Percentiles rank a stretch among this genome's conserved stretches.
phyloP scores from a whole-genome alignment of 2,888 invertebrate genomes.

The Trichogramma dendrolimi region DNA sequence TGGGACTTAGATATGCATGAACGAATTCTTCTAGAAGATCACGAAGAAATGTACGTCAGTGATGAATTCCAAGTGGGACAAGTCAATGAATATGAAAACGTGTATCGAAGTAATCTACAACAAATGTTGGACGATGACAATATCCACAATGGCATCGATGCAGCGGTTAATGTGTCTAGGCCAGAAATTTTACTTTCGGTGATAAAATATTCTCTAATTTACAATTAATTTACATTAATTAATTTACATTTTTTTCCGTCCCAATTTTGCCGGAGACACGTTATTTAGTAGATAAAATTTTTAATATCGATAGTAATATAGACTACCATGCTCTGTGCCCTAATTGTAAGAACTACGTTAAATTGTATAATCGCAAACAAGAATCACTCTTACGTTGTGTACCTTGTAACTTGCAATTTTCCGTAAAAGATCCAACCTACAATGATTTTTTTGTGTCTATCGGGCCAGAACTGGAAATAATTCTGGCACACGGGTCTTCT shows the following conservation, averaged over 20 bases:
- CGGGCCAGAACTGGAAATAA: neutral
- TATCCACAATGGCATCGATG: neutral
- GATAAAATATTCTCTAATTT: conserved; percentile 12
- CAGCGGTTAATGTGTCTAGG: neutral
- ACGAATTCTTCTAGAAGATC: no score
- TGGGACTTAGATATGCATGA: no score
- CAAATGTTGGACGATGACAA: neutral
- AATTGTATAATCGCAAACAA: neutral
- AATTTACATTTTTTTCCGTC: conserved; percentile 7
- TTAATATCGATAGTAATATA: conserved; percentile 8
- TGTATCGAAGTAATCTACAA: neutral
- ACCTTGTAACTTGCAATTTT: conserved; percentile 2
- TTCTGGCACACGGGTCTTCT: no score
- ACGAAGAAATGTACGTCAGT: no score
- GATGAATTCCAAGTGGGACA: no score
- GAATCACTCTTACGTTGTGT: conserved; percentile 3
- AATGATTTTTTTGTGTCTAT: conserved; percentile 16
- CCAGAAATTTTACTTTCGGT: conserved; percentile 14
- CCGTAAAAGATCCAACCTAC: conserved; percentile 4
- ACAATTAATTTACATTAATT: conserved; percentile 21
- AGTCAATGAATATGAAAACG: neutral
- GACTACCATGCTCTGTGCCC: conserved; percentile 14
- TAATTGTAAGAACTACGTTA: conserved; percentile 3
- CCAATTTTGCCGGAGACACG: conserved; percentile 20
- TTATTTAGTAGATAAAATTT: conserved; percentile 14